Conservation (phyloP, 23 tunicate genomes). For the Aplidium turbinatum region DNA sequence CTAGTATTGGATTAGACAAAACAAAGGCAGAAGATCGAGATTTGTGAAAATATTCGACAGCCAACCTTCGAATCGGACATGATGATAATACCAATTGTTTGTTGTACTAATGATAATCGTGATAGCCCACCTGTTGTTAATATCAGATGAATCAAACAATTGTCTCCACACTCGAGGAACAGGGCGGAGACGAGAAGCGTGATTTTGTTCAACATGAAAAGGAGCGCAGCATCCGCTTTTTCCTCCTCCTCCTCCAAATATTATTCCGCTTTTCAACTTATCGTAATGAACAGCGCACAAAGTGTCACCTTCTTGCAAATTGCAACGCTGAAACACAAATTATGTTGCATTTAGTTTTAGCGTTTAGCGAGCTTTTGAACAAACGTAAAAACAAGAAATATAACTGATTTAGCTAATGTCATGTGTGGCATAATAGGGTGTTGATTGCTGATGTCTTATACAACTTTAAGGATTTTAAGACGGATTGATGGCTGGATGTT, state of each 20-base stretch:
- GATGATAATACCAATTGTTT: too few relatives aligned
- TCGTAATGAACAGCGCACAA: conserved; percentile 44
- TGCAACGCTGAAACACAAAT: conserved; percentile 41
- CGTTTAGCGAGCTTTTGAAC: not conserved
- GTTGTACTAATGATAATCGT: too few relatives aligned
- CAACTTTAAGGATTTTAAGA: too few relatives aligned
- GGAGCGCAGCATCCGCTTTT: conserved; percentile 47
- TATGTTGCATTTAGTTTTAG: not conserved
- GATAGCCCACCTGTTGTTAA: conserved; percentile 32
- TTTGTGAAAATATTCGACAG: too few relatives aligned
- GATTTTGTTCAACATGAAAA: conserved; percentile 37
- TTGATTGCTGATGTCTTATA: too few relatives aligned
- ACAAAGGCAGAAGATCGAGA: too few relatives aligned
- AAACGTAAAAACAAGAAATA: too few relatives aligned
- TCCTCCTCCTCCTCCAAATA: conserved; percentile 41
- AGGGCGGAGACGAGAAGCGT: conserved; percentile 31
- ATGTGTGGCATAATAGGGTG: too few relatives aligned
- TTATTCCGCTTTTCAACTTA: conserved; percentile 49
- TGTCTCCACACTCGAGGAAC: conserved; percentile 69
- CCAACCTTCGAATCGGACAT: too few relatives aligned
- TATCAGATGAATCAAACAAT: conserved; percentile 37
- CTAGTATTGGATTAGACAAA: too few relatives aligned
- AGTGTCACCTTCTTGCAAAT: conserved; percentile 37
- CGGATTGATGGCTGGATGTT: too few relatives aligned
- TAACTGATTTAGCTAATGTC: too few relatives aligned